phyloP scores from a whole-genome alignment of 2,888 invertebrate genomes.

The Spialia ferax region DNA sequence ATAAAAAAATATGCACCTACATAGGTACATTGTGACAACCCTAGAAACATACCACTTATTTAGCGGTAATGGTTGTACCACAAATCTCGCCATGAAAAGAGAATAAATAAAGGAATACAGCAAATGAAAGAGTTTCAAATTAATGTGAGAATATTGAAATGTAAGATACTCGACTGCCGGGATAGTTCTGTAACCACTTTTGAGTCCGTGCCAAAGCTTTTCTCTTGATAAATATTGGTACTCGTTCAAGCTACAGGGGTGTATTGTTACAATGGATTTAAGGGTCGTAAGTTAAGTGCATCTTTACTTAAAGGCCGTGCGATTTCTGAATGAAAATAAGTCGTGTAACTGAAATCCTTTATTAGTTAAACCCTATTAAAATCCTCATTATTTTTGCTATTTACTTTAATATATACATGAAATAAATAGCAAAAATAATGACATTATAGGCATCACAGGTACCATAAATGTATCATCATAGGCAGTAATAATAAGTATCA shows the following conservation, averaged over 20 bases:
- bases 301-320: neutral
- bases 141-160: conserved; percentile 26
- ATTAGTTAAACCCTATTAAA: too few species aligned
- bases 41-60: conserved; percentile 40
- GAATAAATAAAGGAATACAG: conserved; percentile 30
- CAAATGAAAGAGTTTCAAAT: conserved; percentile 29
- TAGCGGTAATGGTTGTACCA: conserved; percentile 49
- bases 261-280: conserved; percentile 12
- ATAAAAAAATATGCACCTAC: too few species aligned
- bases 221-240: conserved; percentile 26
- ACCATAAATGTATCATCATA: too few species aligned
- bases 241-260: conserved; percentile 11
- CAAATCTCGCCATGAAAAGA: conserved; percentile 52
- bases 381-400: too few species aligned
- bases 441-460: too few species aligned
- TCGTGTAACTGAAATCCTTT: too few species aligned
- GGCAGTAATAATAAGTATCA: too few species aligned
- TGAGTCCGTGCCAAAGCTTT: conserved; percentile 33
- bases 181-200: conserved; percentile 18
- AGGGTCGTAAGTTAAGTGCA: neutral
- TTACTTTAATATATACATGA: too few species aligned
- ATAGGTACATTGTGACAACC: conserved; percentile 17
- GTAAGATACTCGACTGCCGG: conserved; percentile 7
- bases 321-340: too few species aligned
- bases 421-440: too few species aligned